These are phyloP conservation scores for Imbricaverruca yamaguchii DNA, from an alignment of 2,888 invertebrate genomes.

Conservation along the genomic window DNA sequence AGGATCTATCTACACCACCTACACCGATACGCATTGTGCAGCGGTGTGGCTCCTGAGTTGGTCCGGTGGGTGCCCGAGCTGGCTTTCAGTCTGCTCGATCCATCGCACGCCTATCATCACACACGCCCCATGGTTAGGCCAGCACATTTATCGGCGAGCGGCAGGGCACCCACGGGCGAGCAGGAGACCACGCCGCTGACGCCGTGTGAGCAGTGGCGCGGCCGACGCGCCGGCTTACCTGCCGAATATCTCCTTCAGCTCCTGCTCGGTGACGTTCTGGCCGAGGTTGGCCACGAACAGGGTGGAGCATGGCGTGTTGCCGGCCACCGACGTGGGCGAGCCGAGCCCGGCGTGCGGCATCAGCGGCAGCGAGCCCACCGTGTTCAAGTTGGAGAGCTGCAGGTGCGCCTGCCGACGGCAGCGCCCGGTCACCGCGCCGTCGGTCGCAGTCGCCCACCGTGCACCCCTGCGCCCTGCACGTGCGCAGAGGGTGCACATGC, in stretches of 20 bases:
- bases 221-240: conserved; percentile 60
- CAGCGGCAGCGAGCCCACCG: conserved; percentile 30
- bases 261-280: conserved; percentile 95
- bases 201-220: not conserved
- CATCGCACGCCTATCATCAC: no score
- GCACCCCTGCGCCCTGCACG: no score
- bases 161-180: no score
- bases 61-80: no score
- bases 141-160: no score
- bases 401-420: conserved; percentile 20
- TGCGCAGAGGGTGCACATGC: no score
- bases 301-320: conserved; percentile 87
- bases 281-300: conserved; percentile 98
- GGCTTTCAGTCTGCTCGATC: no score
- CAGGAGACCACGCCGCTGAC: no score
- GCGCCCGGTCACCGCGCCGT: no score
- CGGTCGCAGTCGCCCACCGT: no score
- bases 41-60: not conserved
- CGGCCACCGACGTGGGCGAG: conserved; percentile 42
- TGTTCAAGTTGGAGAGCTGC: conserved; percentile 20
- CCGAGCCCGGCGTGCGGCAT: conserved; percentile 39
- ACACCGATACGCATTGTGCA: not conserved
- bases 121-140: no score
- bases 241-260: conserved; percentile 95
- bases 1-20: not conserved